Evolutionary conservation across 2,888 invertebrate species (phyloP).

Genomic region (Epirrita christyi): DNA sequence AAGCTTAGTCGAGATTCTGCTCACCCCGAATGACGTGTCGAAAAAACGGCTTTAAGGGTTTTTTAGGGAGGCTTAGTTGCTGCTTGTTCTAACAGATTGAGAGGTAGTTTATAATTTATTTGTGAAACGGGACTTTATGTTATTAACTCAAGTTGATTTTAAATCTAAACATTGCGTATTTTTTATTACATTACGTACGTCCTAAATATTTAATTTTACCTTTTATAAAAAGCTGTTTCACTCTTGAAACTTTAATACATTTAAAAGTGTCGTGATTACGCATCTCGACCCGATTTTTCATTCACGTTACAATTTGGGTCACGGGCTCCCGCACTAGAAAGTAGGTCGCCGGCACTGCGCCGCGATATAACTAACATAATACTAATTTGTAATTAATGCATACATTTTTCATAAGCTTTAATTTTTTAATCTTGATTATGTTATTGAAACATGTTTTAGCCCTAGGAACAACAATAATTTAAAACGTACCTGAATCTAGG

Average conservation of each 20-base stretch:
- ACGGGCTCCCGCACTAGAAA: constrained; percentile 48
- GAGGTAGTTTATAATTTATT: constrained; percentile 38
- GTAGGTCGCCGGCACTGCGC: constrained; percentile 48
- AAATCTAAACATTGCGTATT: no score
- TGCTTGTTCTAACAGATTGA: constrained; percentile 30
- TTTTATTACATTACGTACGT: no score
- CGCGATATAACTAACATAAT: constrained; percentile 34
- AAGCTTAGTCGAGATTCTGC: constrained; percentile 54
- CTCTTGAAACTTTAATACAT: constrained; percentile 32
- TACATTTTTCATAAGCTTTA: background rate
- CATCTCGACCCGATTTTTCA: constrained; percentile 53
- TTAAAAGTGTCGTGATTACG: constrained; percentile 41
- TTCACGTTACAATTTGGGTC: constrained; percentile 61
- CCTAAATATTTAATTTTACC: constrained; percentile 9
- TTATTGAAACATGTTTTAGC: no score
- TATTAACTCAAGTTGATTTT: constrained; percentile 18
- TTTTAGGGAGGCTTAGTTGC: constrained; percentile 31
- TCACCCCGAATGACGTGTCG: constrained; percentile 38
- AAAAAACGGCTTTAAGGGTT: constrained; percentile 37
- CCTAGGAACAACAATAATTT: no score
- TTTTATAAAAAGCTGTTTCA: constrained; percentile 21
- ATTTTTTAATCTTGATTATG: background rate
- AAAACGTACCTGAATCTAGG: no score
- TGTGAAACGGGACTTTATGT: constrained; percentile 21
- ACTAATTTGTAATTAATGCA: constrained; percentile 5